A percentile compares a stretch with the other conserved stretches of the same genome.
Conservation (phyloP, 2,113 vertebrate species). For the Erythrocercus mccallii region DNA sequence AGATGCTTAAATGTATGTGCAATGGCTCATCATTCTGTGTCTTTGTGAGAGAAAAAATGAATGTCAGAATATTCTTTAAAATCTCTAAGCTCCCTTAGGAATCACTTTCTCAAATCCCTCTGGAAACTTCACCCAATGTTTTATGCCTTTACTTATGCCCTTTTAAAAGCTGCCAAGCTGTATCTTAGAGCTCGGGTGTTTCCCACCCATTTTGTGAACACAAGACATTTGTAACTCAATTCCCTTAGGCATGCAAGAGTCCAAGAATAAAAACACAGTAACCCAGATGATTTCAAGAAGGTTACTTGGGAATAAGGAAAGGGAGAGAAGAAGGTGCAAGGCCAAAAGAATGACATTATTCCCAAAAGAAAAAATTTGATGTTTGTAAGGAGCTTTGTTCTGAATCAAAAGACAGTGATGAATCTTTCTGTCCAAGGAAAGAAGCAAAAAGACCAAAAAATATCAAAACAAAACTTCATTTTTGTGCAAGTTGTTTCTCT, state of each 20-base stretch:
- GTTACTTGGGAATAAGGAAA: neutral
- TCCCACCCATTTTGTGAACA: slow-evolving; percentile 22
- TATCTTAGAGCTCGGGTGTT: slow-evolving; percentile 14
- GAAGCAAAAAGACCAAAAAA: neutral
- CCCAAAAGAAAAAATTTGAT: neutral
- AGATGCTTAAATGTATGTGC: neutral
- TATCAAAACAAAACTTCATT: neutral
- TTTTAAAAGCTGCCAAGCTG: slow-evolving; percentile 40
- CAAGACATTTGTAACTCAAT: slow-evolving; percentile 20
- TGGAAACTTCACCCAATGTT: neutral
- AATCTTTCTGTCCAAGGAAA: neutral
- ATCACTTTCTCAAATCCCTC: neutral
- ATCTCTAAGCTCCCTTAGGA: slow-evolving; percentile 1
- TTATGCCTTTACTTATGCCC: slow-evolving; percentile 19
- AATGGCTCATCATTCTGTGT: neutral
- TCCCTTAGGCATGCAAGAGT: neutral
- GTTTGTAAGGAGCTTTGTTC: neutral
- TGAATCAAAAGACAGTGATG: neutral
- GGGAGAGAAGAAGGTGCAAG: neutral
- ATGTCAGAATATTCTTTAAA: slow-evolving; percentile 21
- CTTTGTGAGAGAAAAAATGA: neutral
- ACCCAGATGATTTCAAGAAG: neutral
- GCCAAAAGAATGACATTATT: neutral
- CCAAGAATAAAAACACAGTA: neutral
- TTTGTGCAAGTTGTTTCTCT: neutral